Evolutionary conservation across 2,888 invertebrate species (phyloP), one percentile per base, ranked within the genome.

Genomic region (Agrochola macilenta): DNA sequence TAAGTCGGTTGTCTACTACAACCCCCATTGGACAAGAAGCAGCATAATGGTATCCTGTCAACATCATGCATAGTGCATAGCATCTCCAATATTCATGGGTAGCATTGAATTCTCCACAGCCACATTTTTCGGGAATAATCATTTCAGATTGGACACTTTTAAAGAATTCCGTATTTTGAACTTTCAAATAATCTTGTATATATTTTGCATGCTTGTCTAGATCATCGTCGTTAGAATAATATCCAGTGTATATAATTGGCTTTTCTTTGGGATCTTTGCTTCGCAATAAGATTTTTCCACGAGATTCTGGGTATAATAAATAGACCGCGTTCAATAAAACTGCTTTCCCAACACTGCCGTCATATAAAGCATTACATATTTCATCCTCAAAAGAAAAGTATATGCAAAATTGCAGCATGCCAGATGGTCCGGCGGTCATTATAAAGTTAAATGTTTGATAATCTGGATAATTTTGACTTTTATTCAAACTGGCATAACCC

Each of bases 21-120:
- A 97, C 97, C 0, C 98, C 98, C 98, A 98, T 98, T 91, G 98
- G 98, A 76, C 97, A 97, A 0, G 98, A 98, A 0, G 98, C 97
- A 0, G 97, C 95, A 0, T 97, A 98, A 92, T 98, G 98, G 88
- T 98, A 98, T 66, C 97, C 97, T 0, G 98, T 97, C 72, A 97
- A 96, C 0, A 97, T 97, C 74, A 97, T 96, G 89, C 98, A 97
- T 30, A 97, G 91, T 5, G 97, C 94, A 61, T 97, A 96, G 88
- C 98, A 98, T 83, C 97, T 97, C 97, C 98, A 98, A 89, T 97
- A 98, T 35, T 97, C 97, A 88, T 97, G 97, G 0, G 64, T 66
- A 5, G 75, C 78, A 23, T 63, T 69, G n/a, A 35, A 54, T 9
- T 85, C 49, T 20, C 76, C 75, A 74, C 90, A 90, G 4, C 86